Evolutionary conservation across 2,888 invertebrate genomes (phyloP).

Genomic region (Eupithecia centaureata): DNA sequence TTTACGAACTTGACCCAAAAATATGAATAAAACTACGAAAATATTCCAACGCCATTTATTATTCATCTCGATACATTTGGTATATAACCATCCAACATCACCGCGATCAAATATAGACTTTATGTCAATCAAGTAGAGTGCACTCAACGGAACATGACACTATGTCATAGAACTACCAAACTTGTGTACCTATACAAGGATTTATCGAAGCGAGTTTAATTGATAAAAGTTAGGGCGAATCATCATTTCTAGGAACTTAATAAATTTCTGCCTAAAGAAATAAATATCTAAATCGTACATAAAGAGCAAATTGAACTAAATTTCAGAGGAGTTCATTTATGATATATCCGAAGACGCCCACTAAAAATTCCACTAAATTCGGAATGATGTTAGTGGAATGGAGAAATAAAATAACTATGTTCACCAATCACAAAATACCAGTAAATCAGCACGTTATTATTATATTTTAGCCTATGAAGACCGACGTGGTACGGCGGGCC

Average conservation of each 20-base stretch:
- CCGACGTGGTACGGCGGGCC: no score
- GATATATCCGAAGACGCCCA: not conserved
- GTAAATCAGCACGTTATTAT: not conserved
- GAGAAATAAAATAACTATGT: not conserved
- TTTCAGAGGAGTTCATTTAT: not conserved
- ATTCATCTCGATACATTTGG: conserved; percentile 24
- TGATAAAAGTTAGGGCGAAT: not conserved
- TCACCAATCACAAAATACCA: not conserved
- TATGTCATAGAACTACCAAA: conserved; percentile 6
- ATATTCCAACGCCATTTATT: conserved; percentile 17
- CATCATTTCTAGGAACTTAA: not conserved
- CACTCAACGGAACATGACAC: conserved; percentile 17
- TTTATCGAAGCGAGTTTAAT: no score
- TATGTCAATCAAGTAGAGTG: conserved; percentile 22
- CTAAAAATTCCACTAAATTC: not conserved
- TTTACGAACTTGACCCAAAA: conserved; percentile 31
- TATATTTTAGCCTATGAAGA: not conserved
- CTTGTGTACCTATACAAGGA: no score
- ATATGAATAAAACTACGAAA: conserved; percentile 22
- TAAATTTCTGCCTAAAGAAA: not conserved
- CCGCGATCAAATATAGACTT: conserved; percentile 27
- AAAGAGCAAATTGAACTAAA: not conserved
- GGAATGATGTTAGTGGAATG: not conserved
- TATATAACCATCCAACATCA: conserved; percentile 8
- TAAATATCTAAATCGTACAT: not conserved